A percentile compares a stretch with the other conserved stretches of the same genome.
Evolutionary conservation across 2,797 vertebrate genomes (phyloP).

Genomic region (Bovichtus diacanthus): DNA sequence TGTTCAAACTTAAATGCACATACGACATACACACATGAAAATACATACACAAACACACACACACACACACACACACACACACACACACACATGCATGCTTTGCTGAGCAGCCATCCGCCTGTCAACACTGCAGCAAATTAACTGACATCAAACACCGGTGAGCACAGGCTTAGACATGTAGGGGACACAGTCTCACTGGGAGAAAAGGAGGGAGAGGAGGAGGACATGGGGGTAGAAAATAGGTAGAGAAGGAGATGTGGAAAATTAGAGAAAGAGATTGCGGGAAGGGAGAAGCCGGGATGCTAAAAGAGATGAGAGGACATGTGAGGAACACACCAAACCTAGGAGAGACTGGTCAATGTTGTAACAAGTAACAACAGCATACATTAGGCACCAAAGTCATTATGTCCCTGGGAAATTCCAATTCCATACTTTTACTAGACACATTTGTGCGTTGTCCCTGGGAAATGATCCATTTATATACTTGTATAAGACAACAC

Average conservation of each 20-base stretch:
- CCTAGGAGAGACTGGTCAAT: background rate
- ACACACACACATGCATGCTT: conserved; percentile 64
- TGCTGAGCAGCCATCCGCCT: conserved; percentile 80
- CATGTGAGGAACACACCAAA: background rate
- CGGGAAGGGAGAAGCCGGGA: background rate
- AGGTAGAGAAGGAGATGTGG: conserved; percentile 24
- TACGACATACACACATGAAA: conserved; percentile 47
- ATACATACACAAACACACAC: conserved; percentile 12
- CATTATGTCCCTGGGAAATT: rapidly evolving
- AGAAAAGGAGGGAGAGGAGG: conserved; percentile 36
- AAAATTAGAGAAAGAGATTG: conserved; percentile 25
- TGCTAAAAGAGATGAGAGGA: conserved; percentile 21
- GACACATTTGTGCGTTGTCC: background rate
- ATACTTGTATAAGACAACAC: background rate
- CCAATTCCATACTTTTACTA: background rate
- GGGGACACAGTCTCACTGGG: conserved; percentile 79
- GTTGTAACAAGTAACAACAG: background rate
- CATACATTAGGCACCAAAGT: background rate
- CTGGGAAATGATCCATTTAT: background rate
- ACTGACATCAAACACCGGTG: conserved; percentile 88
- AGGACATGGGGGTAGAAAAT: conserved; percentile 34
- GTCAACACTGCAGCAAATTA: conserved; percentile 88
- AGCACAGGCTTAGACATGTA: conserved; percentile 88
- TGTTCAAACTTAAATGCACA: conserved; percentile 34
- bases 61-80: conserved; percentile 32